Evolutionary conservation across 2,113 vertebrate genomes (phyloP).

Genomic region (Puntigrus tetrazona): DNA sequence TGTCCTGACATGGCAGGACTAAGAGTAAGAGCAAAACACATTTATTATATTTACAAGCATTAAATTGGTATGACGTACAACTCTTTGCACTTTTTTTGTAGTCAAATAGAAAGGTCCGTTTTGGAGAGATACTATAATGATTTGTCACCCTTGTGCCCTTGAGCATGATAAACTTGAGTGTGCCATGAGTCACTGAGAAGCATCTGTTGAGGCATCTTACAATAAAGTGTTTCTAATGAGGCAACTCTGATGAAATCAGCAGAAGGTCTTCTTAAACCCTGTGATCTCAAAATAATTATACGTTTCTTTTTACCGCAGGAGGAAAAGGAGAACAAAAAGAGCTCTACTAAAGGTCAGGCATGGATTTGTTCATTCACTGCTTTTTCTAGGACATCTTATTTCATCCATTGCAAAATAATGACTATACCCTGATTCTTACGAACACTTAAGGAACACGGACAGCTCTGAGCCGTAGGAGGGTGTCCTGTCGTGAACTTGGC

Average conservation of each 20-base stretch:
- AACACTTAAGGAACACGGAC: constrained; percentile 65
- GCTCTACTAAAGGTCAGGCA: constrained; percentile 71
- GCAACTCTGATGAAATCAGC: background rate
- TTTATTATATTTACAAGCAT: background rate
- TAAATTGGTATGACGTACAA: background rate
- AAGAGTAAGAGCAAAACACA: background rate
- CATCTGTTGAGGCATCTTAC: background rate
- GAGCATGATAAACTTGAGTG: background rate
- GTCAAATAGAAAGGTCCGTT: background rate
- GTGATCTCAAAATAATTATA: background rate
- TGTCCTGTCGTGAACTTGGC: constrained; percentile 90
- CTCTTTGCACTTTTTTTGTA: background rate
- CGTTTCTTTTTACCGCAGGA: constrained; percentile 57
- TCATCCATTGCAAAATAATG: background rate
- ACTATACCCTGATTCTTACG: background rate
- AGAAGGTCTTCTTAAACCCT: background rate
- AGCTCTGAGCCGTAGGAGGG: constrained; percentile 85
- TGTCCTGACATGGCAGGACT: constrained; percentile 74
- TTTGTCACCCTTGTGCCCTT: background rate
- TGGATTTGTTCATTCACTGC: background rate
- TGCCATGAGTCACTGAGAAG: too few relatives aligned
- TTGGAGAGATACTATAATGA: background rate
- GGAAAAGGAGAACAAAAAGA: constrained; percentile 67
- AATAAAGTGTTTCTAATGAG: constrained; percentile 8
- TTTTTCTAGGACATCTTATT: background rate